Evolutionary conservation across 2,797 vertebrate species (phyloP).

Genomic region (Cirrhinus molitorella): DNA sequence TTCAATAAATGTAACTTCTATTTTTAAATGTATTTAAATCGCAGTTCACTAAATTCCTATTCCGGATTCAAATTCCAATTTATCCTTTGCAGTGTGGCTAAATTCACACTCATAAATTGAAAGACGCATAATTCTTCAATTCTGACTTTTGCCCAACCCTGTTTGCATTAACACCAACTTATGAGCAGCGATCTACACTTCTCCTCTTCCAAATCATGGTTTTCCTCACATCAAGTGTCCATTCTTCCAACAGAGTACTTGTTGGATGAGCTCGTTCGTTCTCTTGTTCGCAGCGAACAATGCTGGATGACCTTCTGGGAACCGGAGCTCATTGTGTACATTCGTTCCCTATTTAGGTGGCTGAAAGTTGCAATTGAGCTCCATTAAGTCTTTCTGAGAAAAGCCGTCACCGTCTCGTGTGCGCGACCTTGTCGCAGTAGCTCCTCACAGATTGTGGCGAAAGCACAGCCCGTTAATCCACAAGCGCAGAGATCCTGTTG

Average conservation of each 20-base stretch:
- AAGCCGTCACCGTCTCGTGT: constrained; percentile 51
- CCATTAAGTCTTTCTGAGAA: constrained; percentile 62
- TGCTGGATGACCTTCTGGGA: constrained; percentile 62
- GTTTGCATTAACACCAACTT: not conserved
- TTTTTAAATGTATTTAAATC: not conserved
- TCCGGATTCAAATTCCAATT: not conserved
- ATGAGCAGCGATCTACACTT: not conserved
- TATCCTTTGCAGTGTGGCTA: not conserved
- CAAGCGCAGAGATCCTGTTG: constrained; percentile 30
- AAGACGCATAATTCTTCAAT: not conserved
- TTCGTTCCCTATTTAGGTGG: constrained; percentile 64
- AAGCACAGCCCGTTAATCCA: constrained; percentile 48
- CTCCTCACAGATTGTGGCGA: constrained; percentile 20
- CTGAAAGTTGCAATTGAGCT: constrained; percentile 64
- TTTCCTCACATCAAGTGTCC: not conserved
- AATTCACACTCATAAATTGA: not conserved
- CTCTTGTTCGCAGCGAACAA: constrained; percentile 48
- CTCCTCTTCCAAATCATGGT: not conserved
- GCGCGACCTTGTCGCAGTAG: not conserved
- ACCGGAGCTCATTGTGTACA: constrained; percentile 53
- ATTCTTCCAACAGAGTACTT: not conserved
- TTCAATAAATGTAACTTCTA: not conserved
- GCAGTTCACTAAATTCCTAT: not conserved
- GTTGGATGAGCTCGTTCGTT: not conserved
- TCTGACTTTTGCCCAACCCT: not conserved